Percentiles rank a stretch among this genome's conserved stretches.
phyloP scores from a whole-genome alignment of 1,140 invertebrate genomes.

The Diorhabda elongata region DNA sequence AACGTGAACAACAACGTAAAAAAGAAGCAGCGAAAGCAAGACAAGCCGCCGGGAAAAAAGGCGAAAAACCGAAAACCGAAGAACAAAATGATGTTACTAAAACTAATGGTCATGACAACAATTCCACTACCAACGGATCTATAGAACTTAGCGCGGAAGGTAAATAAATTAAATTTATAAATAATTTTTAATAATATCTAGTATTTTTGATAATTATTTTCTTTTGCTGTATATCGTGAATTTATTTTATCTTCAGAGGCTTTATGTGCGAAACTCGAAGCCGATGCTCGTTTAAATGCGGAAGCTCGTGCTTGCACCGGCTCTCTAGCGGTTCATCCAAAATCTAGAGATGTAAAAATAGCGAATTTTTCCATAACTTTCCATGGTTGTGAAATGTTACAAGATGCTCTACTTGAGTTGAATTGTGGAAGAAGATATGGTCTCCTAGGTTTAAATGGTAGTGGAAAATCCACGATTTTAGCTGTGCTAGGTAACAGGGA shows the following conservation, averaged over 20 bases:
- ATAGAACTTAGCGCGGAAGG: conserved; percentile 51
- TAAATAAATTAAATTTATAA: conserved; percentile 25
- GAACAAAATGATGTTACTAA: conserved; percentile 51
- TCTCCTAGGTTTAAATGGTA: conserved; percentile 93
- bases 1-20: conserved; percentile 94
- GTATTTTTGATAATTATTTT: no score
- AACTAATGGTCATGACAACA: conserved; percentile 39
- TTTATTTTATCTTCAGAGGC: conserved; percentile 60
- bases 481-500: conserved; percentile 86
- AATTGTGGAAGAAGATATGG: conserved; percentile 97
- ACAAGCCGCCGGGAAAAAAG: conserved; percentile 62
- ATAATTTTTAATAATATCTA: no score
- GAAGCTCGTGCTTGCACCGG: conserved; percentile 93
- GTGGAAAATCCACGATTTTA: conserved; percentile 93
- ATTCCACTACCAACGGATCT: conserved; percentile 46
- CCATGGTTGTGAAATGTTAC: conserved; percentile 92
- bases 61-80: conserved; percentile 51
- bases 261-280: conserved; percentile 81
- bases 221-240: background rate
- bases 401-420: conserved; percentile 93
- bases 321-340: conserved; percentile 88
- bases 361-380: conserved; percentile 97
- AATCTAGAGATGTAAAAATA: conserved; percentile 95
- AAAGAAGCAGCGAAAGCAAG: conserved; percentile 88
- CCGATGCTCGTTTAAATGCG: conserved; percentile 85